Conservation (phyloP, 2,888 invertebrate genomes). For the Cantharis lateralis region DNA sequence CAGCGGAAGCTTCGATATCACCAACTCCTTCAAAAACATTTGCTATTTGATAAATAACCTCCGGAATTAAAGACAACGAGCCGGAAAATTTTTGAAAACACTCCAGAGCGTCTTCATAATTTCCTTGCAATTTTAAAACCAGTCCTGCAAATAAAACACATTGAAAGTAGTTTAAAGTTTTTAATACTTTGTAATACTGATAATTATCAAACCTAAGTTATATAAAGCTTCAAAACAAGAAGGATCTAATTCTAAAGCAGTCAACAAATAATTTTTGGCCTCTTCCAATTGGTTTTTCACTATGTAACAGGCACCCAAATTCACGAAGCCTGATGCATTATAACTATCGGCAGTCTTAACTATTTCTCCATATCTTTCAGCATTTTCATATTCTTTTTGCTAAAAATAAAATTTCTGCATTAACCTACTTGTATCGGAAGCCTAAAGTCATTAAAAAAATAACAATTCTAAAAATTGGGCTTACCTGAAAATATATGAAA, state of each 20-base stretch:
- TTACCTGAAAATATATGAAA: conserved; percentile 79
- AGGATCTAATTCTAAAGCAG: conserved; percentile 79
- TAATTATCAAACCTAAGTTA: conserved; percentile 66
- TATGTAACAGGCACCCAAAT: conserved; percentile 81
- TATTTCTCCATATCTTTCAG: conserved; percentile 74
- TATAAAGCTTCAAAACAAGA: conserved; percentile 84
- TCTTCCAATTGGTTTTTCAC: conserved; percentile 70
- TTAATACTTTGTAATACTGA: too few species aligned
- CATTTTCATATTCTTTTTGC: conserved; percentile 81
- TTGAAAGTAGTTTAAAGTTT: too few species aligned
- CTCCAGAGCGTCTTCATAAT: conserved; percentile 76
- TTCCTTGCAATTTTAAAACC: conserved; percentile 69
- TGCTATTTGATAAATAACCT: conserved; percentile 74
- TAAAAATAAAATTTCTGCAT: conserved; percentile 44
- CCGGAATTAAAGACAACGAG: conserved; percentile 61
- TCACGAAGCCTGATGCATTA: conserved; percentile 82
- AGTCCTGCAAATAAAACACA: conserved; percentile 60
- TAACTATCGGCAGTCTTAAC: conserved; percentile 76
- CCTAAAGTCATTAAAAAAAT: too few species aligned
- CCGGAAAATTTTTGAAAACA: conserved; percentile 76
- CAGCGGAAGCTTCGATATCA: conserved; percentile 65
- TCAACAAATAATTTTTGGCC: conserved; percentile 72
- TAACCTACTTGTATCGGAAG: too few species aligned
- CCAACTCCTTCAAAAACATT: conserved; percentile 73
- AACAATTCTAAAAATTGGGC: too few species aligned